Evolutionary conservation across 2,888 invertebrate genomes (phyloP).

Genomic region (Cataglyphis livida): DNA sequence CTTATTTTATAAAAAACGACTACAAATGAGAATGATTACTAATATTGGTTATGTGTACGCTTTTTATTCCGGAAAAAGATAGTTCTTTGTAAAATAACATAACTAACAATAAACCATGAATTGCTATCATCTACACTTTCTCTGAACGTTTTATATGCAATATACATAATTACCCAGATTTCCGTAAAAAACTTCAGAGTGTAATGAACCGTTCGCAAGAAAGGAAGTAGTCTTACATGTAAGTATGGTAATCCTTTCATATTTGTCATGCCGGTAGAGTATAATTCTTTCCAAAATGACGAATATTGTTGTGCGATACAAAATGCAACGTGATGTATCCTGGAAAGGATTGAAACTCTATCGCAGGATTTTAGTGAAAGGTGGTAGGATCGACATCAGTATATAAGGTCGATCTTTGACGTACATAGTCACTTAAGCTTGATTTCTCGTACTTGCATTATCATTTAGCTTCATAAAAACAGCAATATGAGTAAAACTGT

Average conservation of each 20-base stretch:
- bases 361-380: slow-evolving; percentile 79
- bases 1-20: background rate
- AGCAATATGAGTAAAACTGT: slow-evolving; percentile 78
- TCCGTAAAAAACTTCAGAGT: slow-evolving; percentile 38
- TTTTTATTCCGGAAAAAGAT: background rate
- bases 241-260: slow-evolving; percentile 58
- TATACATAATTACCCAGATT: slow-evolving; percentile 24
- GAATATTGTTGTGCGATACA: slow-evolving; percentile 33
- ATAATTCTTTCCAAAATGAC: slow-evolving; percentile 38
- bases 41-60: background rate
- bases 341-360: slow-evolving; percentile 75
- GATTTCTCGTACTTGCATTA: slow-evolving; percentile 58
- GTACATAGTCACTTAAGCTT: slow-evolving; percentile 78
- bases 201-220: slow-evolving; percentile 60
- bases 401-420: slow-evolving; percentile 81
- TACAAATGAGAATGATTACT: background rate
- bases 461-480: slow-evolving; percentile 49
- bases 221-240: slow-evolving; percentile 37
- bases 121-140: slow-evolving; percentile 16
- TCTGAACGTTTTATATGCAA: slow-evolving; percentile 26
- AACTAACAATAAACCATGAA: background rate
- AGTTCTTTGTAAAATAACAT: background rate
- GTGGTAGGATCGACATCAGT: slow-evolving; percentile 82
- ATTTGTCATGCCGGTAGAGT: slow-evolving; percentile 45
- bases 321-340: slow-evolving; percentile 50